Evolutionary conservation across 2,113 vertebrate genomes (phyloP).

Genomic region (Nerophis lumbriciformis): DNA sequence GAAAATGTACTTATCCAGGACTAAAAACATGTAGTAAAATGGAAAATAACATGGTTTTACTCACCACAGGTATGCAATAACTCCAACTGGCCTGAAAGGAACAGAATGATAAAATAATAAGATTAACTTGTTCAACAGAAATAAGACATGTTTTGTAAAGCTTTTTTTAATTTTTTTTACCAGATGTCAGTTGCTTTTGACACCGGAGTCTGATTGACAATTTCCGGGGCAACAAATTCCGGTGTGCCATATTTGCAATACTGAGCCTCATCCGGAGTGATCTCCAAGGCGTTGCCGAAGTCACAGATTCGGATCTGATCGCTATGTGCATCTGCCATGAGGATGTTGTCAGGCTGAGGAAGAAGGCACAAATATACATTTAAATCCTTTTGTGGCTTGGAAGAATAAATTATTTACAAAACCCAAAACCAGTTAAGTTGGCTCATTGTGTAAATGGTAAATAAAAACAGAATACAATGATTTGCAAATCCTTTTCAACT

Average conservation of each 20-base stretch:
- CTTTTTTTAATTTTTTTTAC: conserved; percentile 35
- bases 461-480: too few species aligned
- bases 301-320: conserved; percentile 93
- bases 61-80: conserved; percentile 91
- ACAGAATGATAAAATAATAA: conserved; percentile 5
- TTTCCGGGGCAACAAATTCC: conserved; percentile 92
- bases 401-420: too few species aligned
- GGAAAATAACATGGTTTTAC: conserved; percentile 29
- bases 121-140: background rate
- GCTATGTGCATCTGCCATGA: conserved; percentile 79
- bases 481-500: too few species aligned
- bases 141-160: background rate
- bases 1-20: too few species aligned
- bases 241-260: conserved; percentile 95
- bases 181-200: conserved; percentile 91
- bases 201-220: conserved; percentile 90
- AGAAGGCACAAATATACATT: background rate
- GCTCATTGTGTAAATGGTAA: too few species aligned
- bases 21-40: background rate
- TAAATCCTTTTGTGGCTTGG: too few species aligned
- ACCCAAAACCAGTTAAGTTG: too few species aligned
- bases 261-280: conserved; percentile 80
- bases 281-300: conserved; percentile 84
- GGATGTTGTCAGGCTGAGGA: conserved; percentile 89
- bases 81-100: conserved; percentile 82